Conservation (phyloP, 2,797 vertebrate genomes). For the Cercopithecus hamlyni region DNA sequence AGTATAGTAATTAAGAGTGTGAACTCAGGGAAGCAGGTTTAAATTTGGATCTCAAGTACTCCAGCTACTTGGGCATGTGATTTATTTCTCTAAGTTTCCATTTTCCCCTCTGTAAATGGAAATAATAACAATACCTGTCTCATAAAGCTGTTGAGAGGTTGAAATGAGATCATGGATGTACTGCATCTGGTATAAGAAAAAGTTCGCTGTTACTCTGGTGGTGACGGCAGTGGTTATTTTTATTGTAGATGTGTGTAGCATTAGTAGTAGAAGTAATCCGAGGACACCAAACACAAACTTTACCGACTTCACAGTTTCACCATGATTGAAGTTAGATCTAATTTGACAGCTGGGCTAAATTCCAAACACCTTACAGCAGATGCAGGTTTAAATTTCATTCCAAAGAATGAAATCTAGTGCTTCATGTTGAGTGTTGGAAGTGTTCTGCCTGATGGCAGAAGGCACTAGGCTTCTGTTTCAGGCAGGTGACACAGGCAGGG, state of each 20-base stretch:
- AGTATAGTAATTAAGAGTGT: not conserved
- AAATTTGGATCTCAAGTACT: not conserved
- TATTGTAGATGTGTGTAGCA: not conserved
- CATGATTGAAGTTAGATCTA: conserved; percentile 32
- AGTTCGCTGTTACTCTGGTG: not conserved
- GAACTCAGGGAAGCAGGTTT: not conserved
- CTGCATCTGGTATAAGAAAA: not conserved
- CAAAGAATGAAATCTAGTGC: conserved; percentile 26
- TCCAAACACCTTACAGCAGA: conserved; percentile 51
- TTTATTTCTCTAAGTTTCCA: not conserved
- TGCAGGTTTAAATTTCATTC: conserved; percentile 26
- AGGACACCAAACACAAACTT: not conserved
- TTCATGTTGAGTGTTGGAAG: conserved; percentile 15
- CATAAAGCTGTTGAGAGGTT: not conserved
- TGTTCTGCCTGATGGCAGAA: conserved; percentile 54
- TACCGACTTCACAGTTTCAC: conserved; percentile 29
- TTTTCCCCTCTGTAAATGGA: not conserved
- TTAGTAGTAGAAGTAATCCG: not conserved
- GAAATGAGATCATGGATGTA: not conserved
- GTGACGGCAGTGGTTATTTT: not conserved
- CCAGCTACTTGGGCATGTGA: not conserved
- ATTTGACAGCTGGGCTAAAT: conserved; percentile 45
- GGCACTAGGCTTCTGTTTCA: conserved; percentile 55
- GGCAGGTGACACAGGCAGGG: conserved; percentile 51
- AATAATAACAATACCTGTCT: not conserved